These are phyloP conservation scores for Pycnomerus fuliginosus DNA, from an alignment of 2,888 invertebrate species.

Conservation along the genomic window DNA sequence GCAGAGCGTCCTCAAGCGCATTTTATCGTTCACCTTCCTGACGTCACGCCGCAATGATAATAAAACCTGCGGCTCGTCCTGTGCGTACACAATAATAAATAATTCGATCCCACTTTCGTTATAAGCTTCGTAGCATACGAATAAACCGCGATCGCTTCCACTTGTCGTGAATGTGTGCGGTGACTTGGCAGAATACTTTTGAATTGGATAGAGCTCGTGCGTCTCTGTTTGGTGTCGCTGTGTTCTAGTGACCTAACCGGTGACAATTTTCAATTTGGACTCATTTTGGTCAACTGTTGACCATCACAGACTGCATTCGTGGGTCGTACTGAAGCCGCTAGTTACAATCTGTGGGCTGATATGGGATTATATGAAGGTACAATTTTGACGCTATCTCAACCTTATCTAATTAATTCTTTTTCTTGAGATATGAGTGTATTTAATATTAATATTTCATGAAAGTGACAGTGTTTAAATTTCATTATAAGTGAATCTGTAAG, in stretches of 20 bases:
- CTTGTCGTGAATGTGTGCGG: conserved; percentile 16
- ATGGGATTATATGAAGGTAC: conserved; percentile 49
- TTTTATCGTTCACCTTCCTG: not conserved
- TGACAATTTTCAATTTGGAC: conserved; percentile 8
- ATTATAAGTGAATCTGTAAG: conserved; percentile 7
- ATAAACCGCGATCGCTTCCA: conserved; percentile 1
- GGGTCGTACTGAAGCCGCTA: conserved; percentile 4
- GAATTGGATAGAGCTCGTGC: conserved; percentile 24
- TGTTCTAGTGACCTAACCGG: conserved; percentile 17
- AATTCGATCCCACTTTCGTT: conserved; percentile 7
- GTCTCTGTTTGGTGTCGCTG: conserved; percentile 17
- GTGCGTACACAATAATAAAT: conserved; percentile 1
- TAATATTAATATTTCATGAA: too few relatives aligned
- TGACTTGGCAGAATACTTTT: conserved; percentile 40
- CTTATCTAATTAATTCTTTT: not conserved
- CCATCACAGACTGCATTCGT: too few relatives aligned
- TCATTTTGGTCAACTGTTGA: conserved; percentile 12
- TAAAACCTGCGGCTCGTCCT: conserved; percentile 6
- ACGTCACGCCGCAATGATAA: conserved; percentile 9
- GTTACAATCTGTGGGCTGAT: conserved; percentile 28
- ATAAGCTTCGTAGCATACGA: conserved; percentile 7
- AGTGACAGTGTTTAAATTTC: too few relatives aligned
- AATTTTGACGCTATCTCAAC: conserved; percentile 21
- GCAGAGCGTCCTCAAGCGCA: too few relatives aligned
- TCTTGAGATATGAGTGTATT: not conserved